Evolutionary conservation across 2,113 vertebrate species (phyloP).

Genomic region (Corythornis madagascariensis): DNA sequence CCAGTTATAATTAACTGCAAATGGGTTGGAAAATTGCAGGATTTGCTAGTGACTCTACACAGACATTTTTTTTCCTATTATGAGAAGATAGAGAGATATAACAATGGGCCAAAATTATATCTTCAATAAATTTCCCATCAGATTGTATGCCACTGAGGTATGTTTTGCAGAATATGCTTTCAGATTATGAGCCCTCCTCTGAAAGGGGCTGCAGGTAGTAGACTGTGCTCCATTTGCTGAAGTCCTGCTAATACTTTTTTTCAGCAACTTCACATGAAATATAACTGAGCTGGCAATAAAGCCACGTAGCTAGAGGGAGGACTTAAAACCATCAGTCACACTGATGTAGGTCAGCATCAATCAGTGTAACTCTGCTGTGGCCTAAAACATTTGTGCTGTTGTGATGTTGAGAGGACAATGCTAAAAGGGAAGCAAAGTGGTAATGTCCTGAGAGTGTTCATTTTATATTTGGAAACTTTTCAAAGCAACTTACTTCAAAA

Average conservation of each 20-base stretch:
- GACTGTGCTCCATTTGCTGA: not conserved
- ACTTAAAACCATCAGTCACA: not conserved
- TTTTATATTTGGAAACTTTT: not conserved
- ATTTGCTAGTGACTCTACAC: not conserved
- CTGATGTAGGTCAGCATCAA: not conserved
- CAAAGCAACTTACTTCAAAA: not conserved
- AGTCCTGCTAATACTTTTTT: not conserved
- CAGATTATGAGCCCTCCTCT: not conserved
- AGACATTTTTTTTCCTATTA: not conserved
- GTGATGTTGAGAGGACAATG: not conserved
- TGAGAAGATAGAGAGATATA: not conserved
- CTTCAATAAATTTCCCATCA: not conserved
- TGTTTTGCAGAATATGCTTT: not conserved
- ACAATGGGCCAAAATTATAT: not conserved
- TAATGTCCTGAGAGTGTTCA: not conserved
- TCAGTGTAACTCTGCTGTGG: not conserved
- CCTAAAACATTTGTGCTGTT: not conserved
- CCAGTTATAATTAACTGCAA: not conserved
- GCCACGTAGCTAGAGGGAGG: not conserved
- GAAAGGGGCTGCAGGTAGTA: not conserved
- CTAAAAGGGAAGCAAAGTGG: not conserved
- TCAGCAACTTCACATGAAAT: fast-evolving
- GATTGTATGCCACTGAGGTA: not conserved
- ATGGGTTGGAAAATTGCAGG: not conserved
- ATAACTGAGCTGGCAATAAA: not conserved